These are phyloP conservation scores for Excalfactoria chinensis DNA, from an alignment of 2,113 vertebrate genomes.

Conservation along the genomic window DNA sequence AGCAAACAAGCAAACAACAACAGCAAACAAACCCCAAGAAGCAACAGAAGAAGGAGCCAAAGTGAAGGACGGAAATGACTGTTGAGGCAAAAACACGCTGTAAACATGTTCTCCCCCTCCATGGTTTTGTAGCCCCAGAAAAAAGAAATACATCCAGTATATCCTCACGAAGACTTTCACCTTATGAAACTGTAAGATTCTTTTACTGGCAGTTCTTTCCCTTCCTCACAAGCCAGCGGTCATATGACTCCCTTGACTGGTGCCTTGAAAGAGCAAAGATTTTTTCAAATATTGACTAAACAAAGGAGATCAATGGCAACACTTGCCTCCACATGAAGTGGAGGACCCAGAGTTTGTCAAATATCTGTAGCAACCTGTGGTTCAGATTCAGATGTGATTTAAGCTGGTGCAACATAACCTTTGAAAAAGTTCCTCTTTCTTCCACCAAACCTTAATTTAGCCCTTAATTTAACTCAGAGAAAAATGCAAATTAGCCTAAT, in stretches of 20 bases:
- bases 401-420: neutral
- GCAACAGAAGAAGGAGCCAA: neutral
- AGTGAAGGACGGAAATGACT: neutral
- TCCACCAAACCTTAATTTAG: slow-evolving; percentile 26
- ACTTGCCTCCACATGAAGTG: neutral
- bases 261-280: neutral
- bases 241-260: neutral
- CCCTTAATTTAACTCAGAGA: slow-evolving; percentile 43
- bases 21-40: neutral
- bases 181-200: neutral
- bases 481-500: slow-evolving; percentile 69
- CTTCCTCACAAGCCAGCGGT: neutral
- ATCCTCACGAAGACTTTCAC: neutral
- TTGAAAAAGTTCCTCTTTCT: slow-evolving; percentile 20
- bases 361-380: neutral
- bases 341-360: neutral
- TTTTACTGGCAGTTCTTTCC: neutral
- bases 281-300: neutral
- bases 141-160: neutral
- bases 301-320: neutral
- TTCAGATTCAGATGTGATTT: neutral
- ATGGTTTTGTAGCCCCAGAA: neutral
- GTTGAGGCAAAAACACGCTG: neutral
- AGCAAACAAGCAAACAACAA: neutral
- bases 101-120: neutral